Percentiles rank a stretch among this genome's conserved stretches.
These are phyloP conservation scores for Drosophila hamatofila DNA, from an alignment of 2,888 invertebrate genomes.

Conservation along the genomic window DNA sequence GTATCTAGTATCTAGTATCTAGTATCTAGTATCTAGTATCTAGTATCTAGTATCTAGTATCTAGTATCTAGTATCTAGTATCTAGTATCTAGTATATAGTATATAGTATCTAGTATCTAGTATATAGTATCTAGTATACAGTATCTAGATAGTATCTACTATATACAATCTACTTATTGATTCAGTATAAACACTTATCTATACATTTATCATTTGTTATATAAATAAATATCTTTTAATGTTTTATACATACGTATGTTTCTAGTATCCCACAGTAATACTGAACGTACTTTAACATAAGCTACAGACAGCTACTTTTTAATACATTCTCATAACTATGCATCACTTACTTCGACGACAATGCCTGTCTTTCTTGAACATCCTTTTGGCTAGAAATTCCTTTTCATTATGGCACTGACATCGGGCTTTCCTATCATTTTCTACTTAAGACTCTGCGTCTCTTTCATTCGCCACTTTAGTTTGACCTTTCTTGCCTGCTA, in stretches of 20 bases:
- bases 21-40: neutral
- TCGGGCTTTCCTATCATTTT: neutral
- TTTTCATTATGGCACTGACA: neutral
- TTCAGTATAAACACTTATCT: neutral
- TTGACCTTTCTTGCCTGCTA: slow-evolving; percentile 70
- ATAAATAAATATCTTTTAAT: neutral
- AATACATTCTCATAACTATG: neutral
- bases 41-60: neutral
- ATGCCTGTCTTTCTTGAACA: neutral
- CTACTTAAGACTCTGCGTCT: neutral
- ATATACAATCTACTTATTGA: too few species aligned
- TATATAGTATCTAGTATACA: neutral
- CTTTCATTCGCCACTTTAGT: slow-evolving; percentile 45
- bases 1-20: neutral
- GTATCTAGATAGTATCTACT: too few species aligned
- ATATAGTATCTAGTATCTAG: neutral
- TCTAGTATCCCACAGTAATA: neutral
- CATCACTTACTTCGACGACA: neutral
- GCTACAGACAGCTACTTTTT: neutral
- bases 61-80: neutral
- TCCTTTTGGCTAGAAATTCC: neutral
- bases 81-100: neutral
- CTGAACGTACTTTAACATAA: neutral
- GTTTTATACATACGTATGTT: neutral
- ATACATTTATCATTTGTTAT: neutral